Conservation (phyloP, 2,797 vertebrate species). For the Notolabrus celidotus region DNA sequence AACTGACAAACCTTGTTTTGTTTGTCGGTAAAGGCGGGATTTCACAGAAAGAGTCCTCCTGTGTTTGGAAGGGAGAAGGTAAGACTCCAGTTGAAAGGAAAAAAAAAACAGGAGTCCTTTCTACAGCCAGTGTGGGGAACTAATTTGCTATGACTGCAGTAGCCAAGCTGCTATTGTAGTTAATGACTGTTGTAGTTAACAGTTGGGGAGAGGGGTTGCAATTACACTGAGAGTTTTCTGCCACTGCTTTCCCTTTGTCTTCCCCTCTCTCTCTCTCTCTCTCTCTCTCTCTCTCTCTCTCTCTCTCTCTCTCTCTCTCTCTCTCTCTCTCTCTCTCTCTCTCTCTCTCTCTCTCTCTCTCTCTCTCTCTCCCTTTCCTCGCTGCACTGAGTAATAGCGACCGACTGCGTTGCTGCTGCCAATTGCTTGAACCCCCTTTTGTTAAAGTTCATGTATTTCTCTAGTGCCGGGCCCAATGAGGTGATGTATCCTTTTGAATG, state of each 20-base stretch:
- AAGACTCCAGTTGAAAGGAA: slow-evolving; percentile 18
- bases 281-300: slow-evolving; percentile 67
- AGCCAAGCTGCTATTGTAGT: slow-evolving; percentile 88
- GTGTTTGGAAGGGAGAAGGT: slow-evolving; percentile 43
- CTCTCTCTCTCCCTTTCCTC: slow-evolving; percentile 66
- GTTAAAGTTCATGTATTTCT: slow-evolving; percentile 88
- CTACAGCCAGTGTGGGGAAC: slow-evolving; percentile 81
- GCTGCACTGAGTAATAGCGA: slow-evolving; percentile 84
- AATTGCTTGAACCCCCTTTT: slow-evolving; percentile 86
- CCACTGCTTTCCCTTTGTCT: slow-evolving; percentile 77
- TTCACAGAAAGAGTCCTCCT: slow-evolving; percentile 53
- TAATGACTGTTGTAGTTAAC: slow-evolving; percentile 90
- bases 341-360: too few species aligned
- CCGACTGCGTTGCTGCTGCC: slow-evolving; percentile 81
- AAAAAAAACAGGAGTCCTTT: slow-evolving; percentile 58
- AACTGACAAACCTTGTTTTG: slow-evolving; percentile 74
- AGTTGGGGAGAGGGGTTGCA: slow-evolving; percentile 87
- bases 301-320: slow-evolving; percentile 67
- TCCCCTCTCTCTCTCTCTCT: slow-evolving; percentile 65
- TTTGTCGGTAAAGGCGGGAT: slow-evolving; percentile 69
- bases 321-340: slow-evolving; percentile 67
- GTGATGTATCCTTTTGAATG: slow-evolving; percentile 86
- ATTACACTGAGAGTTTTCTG: slow-evolving; percentile 85
- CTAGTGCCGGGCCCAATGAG: slow-evolving; percentile 81
- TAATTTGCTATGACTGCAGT: slow-evolving; percentile 89